A percentile compares a stretch with the other conserved stretches of the same genome.
These are phyloP conservation scores for Trypoxylon attenuatum DNA, from an alignment of 2,888 invertebrate genomes.

Conservation along the genomic window DNA sequence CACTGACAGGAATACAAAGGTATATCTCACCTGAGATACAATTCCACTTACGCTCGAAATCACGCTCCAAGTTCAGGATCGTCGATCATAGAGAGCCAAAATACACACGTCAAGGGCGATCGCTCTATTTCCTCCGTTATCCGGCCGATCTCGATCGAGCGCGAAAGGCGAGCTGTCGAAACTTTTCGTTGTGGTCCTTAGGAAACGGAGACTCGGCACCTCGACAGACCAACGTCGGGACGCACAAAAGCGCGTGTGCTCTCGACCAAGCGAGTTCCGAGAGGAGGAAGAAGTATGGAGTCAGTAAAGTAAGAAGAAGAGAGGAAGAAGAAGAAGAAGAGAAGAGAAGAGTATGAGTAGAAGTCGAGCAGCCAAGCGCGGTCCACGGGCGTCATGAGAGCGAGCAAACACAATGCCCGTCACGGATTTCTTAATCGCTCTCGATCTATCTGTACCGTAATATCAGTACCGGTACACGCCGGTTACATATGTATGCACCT, in stretches of 20 bases:
- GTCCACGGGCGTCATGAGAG: constrained; percentile 45
- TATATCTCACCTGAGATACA: too few relatives aligned
- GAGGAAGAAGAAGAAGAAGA: background rate
- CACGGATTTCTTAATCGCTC: constrained; percentile 73
- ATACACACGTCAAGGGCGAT: background rate
- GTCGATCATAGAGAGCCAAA: background rate
- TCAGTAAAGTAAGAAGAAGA: background rate
- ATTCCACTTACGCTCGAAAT: too few relatives aligned
- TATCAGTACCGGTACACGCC: constrained; percentile 50
- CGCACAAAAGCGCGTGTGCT: too few relatives aligned
- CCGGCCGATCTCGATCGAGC: background rate
- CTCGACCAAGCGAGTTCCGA: too few relatives aligned
- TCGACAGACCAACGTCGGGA: background rate
- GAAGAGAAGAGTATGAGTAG: too few relatives aligned
- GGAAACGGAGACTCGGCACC: background rate
- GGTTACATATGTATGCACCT: constrained; percentile 42
- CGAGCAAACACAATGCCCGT: constrained; percentile 69
- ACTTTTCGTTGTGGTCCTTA: background rate
- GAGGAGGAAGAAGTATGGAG: constrained; percentile 5
- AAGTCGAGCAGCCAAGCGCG: constrained; percentile 14
- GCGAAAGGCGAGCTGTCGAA: background rate
- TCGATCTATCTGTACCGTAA: constrained; percentile 68
- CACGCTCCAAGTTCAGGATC: background rate
- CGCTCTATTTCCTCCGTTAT: background rate
- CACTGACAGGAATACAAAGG: too few relatives aligned